These are phyloP conservation scores for Watsonalla cultraria DNA, from an alignment of 2,888 invertebrate species.

Conservation along the genomic window DNA sequence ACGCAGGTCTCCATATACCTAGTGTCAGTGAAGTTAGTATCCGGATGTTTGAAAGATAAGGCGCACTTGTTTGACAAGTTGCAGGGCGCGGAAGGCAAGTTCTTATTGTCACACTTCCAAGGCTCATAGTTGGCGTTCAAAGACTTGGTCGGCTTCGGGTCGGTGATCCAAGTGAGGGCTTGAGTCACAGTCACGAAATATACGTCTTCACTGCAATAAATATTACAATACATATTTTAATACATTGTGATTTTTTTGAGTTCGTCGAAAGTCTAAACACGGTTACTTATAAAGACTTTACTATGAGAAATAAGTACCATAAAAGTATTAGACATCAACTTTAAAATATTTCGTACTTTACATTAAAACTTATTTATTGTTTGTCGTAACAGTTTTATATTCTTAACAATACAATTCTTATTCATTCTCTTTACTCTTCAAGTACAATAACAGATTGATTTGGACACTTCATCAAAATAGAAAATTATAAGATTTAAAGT, in stretches of 20 bases:
- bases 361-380: no score
- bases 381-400: no score
- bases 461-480: not conserved
- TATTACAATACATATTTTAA: not conserved
- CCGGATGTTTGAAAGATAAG: constrained; percentile 86
- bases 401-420: no score
- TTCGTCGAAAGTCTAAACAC: not conserved
- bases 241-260: not conserved
- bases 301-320: no score
- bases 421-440: no score
- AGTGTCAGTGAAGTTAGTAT: constrained; percentile 87
- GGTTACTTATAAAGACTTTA: no score
- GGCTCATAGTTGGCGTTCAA: constrained; percentile 84
- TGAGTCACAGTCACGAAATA: constrained; percentile 93
- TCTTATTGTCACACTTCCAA: constrained; percentile 88
- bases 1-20: constrained; percentile 93
- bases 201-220: constrained; percentile 84
- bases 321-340: no score
- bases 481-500: not conserved
- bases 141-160: constrained; percentile 85
- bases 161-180: constrained; percentile 94
- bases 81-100: constrained; percentile 86
- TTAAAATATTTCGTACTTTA: no score
- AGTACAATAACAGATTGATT: no score
- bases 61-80: constrained; percentile 91